Evolutionary conservation across 2,113 vertebrate species (phyloP), one percentile per base, ranked within the genome.

Genomic region (Mirza zaza): DNA sequence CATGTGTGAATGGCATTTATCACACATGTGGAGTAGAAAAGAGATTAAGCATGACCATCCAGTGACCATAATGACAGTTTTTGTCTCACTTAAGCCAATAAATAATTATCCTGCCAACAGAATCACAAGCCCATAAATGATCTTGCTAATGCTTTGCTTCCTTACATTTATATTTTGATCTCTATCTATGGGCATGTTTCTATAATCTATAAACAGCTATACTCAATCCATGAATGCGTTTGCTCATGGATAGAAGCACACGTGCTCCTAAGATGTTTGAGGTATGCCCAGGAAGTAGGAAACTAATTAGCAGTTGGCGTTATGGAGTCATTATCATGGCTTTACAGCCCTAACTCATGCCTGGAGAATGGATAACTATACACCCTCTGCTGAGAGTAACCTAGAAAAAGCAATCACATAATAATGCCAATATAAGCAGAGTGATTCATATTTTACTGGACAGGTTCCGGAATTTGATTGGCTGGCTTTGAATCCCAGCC

Each of bases 181-280:
- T 90, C 59, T 84, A 68, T 55, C 79, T 94, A 63, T 87, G 71
- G 21, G n/a, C 5, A 84, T 89, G 59, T 92, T 88, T 95, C 84
- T 77, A 34, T 50, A 59, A 48, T 63, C 36, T 14, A 13, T 52
- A 52, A n/a, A 67, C 59, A 61, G 45, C 50, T 13, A 42, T 36
- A 70, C 5, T 89, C 27, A 61, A 45, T 48, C 65, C 4, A 4
- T n/a, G 32, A 81, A 84, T 63, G 15, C 45, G 4, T 79, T 50
- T 83, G 89, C 11, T 68, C 75, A 65, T 25, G 67, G 63, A 12
- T 29, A 42, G 21, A 92, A 86, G 34, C 80, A 68, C 27, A 45
- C 27, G 25, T 80, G 63, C 68, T 95, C 29, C 88, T 82, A 77
- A 92, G 63, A 57, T 27, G 8, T 84, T 20, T 84, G 50, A 68